A percentile compares a stretch with the other conserved stretches of the same genome.
phyloP scores from a whole-genome alignment of 2,797 vertebrate species.

The Kryptolebias ocellatus region DNA sequence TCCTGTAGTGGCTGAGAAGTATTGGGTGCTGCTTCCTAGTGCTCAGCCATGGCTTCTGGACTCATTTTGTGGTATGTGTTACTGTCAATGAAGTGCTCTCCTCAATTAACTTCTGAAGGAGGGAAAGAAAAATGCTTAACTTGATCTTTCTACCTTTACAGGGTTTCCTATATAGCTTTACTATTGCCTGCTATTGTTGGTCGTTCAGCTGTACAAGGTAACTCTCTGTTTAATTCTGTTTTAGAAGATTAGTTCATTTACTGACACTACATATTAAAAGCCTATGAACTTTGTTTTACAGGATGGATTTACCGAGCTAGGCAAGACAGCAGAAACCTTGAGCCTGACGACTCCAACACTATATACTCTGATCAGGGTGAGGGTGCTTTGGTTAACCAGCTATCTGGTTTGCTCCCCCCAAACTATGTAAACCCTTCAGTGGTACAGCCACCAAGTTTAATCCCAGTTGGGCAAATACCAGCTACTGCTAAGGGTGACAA shows the following conservation, averaged over 20 bases:
- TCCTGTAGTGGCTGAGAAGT: constrained; percentile 7
- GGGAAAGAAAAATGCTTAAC: not conserved
- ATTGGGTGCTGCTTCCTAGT: constrained; percentile 6
- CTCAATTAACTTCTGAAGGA: not conserved
- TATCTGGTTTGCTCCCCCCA: not conserved
- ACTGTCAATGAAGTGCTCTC: not conserved
- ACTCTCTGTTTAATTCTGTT: not conserved
- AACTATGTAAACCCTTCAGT: not conserved
- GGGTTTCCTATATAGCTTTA: constrained; percentile 46
- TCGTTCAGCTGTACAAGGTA: constrained; percentile 20
- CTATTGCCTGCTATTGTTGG: constrained; percentile 23
- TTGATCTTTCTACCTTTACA: constrained; percentile 12
- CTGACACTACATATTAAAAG: not conserved
- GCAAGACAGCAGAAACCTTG: too few relatives aligned
- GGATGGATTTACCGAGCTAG: too few relatives aligned
- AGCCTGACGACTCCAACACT: not conserved
- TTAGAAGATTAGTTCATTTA: too few relatives aligned
- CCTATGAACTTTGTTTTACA: too few relatives aligned
- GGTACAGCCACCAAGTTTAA: not conserved
- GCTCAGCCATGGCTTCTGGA: constrained; percentile 48
- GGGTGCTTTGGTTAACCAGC: not conserved
- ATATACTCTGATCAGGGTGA: not conserved
- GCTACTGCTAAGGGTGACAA: accelerated
- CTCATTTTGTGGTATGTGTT: constrained; percentile 42
- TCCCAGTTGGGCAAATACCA: not conserved